These are phyloP conservation scores for Hypocryptadius cinnamomeus DNA, from an alignment of 2,113 vertebrate genomes.

Conservation along the genomic window DNA sequence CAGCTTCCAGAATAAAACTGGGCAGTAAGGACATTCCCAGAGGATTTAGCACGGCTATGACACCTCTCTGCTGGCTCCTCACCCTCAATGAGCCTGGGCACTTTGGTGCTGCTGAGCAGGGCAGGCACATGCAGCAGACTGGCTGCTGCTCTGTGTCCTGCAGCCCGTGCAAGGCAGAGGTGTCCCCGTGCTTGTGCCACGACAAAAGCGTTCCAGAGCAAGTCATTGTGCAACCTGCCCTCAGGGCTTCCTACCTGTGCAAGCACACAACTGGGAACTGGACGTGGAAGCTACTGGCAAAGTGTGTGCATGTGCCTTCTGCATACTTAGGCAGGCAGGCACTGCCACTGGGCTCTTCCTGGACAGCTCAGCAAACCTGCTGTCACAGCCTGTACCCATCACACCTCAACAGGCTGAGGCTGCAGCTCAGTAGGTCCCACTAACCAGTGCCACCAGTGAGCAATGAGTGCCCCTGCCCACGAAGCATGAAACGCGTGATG, in stretches of 20 bases:
- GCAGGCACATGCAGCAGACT: neutral
- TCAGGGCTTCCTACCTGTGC: neutral
- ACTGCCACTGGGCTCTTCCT: neutral
- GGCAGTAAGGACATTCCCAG: neutral
- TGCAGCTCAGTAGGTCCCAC: neutral
- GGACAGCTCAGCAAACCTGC: neutral
- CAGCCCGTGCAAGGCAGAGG: neutral
- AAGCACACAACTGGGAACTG: neutral
- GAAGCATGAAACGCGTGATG: rapidly evolving
- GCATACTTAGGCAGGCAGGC: rapidly evolving
- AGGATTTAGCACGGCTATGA: neutral
- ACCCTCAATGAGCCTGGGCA: neutral
- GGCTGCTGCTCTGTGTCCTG: neutral
- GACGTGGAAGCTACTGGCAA: neutral
- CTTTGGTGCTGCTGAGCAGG: neutral
- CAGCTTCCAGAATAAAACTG: neutral
- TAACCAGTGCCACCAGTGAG: neutral
- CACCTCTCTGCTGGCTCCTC: neutral
- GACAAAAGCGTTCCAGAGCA: neutral
- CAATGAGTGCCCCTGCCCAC: rapidly evolving
- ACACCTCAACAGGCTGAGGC: neutral
- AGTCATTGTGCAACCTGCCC: neutral
- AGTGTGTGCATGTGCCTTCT: neutral
- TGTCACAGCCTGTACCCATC: neutral
- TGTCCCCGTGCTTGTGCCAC: neutral